phyloP scores from a whole-genome alignment of 2,113 vertebrate species.

The Nerophis lumbriciformis region DNA sequence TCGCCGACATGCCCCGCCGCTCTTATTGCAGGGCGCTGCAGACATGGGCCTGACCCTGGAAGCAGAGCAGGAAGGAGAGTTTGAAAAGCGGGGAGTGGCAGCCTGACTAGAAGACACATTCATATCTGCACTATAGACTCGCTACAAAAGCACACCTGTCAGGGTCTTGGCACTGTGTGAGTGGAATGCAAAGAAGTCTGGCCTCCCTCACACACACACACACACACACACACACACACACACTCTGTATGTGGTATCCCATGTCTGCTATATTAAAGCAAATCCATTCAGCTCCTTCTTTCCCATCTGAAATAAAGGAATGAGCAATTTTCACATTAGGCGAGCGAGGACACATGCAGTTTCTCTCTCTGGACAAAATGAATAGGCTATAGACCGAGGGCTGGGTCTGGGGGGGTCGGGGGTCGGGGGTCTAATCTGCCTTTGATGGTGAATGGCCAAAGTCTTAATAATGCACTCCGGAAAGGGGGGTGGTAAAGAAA shows the following conservation, averaged over 20 bases:
- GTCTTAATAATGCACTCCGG: neutral
- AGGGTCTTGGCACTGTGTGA: constrained; percentile 75
- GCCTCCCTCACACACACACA: constrained; percentile 52
- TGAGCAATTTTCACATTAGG: constrained; percentile 69
- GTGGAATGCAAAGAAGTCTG: constrained; percentile 71
- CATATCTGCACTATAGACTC: constrained; percentile 34
- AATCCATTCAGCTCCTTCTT: constrained; percentile 70
- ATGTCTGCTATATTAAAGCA: constrained; percentile 72
- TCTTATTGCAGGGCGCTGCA: no score
- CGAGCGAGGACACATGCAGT: constrained; percentile 62
- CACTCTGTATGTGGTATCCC: constrained; percentile 72
- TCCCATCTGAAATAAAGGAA: constrained; percentile 75
- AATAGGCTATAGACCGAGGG: constrained; percentile 48
- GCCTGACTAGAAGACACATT: constrained; percentile 36
- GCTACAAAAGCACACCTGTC: constrained; percentile 79
- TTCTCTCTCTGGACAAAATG: constrained; percentile 49
- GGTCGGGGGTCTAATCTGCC: constrained; percentile 53
- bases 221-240: neutral
- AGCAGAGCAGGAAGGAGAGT: constrained; percentile 57
- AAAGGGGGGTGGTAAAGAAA: constrained; percentile 3
- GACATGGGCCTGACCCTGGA: neutral
- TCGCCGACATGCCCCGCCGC: no score
- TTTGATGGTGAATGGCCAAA: constrained; percentile 47
- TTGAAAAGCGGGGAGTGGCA: constrained; percentile 63
- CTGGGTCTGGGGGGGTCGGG: constrained; percentile 48